phyloP scores from a whole-genome alignment of 2,888 invertebrate genomes.

The Ornithoptera priamus region DNA sequence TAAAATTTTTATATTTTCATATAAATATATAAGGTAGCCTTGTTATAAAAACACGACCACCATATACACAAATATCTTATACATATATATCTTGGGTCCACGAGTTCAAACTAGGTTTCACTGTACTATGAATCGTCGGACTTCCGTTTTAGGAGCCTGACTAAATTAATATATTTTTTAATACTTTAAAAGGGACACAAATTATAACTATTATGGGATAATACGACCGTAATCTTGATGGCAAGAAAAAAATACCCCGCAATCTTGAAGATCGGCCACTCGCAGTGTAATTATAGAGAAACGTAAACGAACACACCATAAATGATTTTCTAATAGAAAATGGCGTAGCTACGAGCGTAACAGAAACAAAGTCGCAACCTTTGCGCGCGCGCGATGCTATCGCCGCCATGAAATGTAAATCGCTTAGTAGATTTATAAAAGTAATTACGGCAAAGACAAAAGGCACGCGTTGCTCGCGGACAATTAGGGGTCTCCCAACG shows the following conservation, averaged over 20 bases:
- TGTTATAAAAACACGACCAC: too few relatives aligned
- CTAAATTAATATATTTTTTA: too few relatives aligned
- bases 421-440: constrained; percentile 39
- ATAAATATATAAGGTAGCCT: too few relatives aligned
- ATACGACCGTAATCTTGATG: constrained; percentile 22
- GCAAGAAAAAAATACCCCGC: constrained; percentile 11
- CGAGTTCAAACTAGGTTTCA: too few relatives aligned
- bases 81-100: too few relatives aligned
- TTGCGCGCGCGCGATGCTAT: constrained; percentile 37
- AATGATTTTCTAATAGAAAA: constrained; percentile 42
- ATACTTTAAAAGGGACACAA: not conserved
- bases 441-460: constrained; percentile 41
- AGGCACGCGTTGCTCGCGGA: constrained; percentile 43
- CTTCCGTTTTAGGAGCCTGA: too few relatives aligned
- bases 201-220: constrained; percentile 16
- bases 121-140: too few relatives aligned
- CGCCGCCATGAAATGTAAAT: constrained; percentile 38
- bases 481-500: constrained; percentile 44
- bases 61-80: too few relatives aligned
- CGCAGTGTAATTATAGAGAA: constrained; percentile 36
- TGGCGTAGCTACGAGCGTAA: constrained; percentile 36
- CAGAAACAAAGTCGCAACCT: constrained; percentile 42
- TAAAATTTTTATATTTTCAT: too few relatives aligned
- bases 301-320: constrained; percentile 35
- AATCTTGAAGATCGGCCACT: constrained; percentile 10